Base-by-base conservation (phyloP, 2,797 vertebrate genomes). In the Scarus forsteni region DNA sequence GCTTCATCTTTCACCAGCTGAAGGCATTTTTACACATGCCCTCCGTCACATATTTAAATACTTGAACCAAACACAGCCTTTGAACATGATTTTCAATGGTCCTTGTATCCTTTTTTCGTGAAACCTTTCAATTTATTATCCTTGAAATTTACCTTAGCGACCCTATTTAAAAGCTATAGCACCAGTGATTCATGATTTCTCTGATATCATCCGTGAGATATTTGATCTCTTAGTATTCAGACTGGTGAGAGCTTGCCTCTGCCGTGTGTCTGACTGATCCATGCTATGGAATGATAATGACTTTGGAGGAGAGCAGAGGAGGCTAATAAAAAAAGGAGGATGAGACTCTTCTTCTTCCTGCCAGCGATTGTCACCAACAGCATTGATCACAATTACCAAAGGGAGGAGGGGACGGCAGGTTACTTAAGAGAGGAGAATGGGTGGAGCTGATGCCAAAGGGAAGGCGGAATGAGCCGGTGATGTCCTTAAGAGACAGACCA, bases 251-350 rank as follows among this genome's bases (percentile, higher is more conserved):
- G 61, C 64, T 65, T 14, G 35, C 38, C 64, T n/a, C 5, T 14
- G 6, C 61, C 38, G 54, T 59, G 62, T 49, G 51, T 80, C 42
- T 8, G 67, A 58, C 73, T 70, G 60, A 88, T 84, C 73, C 66
- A 16, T 77, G 74, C 77, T 68, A 83, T 73, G 62, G 69, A 76
- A 81, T 72, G 75, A 73, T 84, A 82, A 86, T 67, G 79, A 83
- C 63, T 60, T 71, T 57, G 42, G 52, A 81, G 79, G 53, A 74
- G 63, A 42, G n/a, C 39, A 3, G 36, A 40, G 45, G 75, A 62
- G 4, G 65, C 52, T 68, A 50, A 69, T 67, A 70, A 70, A 71
- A 50, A 48, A 51, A 70, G 51, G 54, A 70, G 70, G 67, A 50
- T 1, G 12, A 19, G 53, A 51, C 63, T 50, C 56, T 58, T 11